Evolutionary conservation across 2,113 vertebrate species (phyloP).

Genomic region (Amphilophus citrinellus): DNA sequence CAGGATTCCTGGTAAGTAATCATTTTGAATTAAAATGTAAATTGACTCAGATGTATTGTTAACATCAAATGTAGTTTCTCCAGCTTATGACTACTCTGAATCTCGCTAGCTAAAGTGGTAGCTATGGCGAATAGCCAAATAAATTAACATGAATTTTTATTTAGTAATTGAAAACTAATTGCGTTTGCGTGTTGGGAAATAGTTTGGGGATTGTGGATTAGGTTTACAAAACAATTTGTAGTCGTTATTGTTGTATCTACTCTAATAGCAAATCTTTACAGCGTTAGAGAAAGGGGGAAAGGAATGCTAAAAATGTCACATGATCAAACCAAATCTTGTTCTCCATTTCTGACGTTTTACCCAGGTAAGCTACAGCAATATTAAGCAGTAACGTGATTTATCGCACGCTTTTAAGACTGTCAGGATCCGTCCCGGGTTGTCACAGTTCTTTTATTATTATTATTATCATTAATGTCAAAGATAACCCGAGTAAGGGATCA

Average conservation of each 20-base stretch:
- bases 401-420: neutral
- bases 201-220: neutral
- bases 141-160: neutral
- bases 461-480: too few species aligned
- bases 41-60: neutral
- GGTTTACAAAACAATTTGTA: neutral
- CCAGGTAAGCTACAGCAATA: too few species aligned
- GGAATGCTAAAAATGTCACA: conserved; percentile 38
- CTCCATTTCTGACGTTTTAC: neutral
- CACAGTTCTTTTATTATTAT: neutral
- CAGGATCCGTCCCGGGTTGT: neutral
- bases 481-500: too few species aligned
- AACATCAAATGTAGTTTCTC: neutral
- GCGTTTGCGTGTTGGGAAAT: neutral
- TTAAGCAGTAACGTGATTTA: neutral
- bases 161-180: neutral
- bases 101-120: conserved; percentile 11
- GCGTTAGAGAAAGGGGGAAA: neutral
- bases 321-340: conserved; percentile 4
- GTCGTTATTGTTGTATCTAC: neutral
- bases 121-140: conserved; percentile 22
- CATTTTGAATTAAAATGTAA: accelerated
- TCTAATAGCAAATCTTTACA: neutral
- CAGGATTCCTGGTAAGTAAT: conserved; percentile 80
- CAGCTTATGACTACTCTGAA: neutral